A percentile compares a stretch with the other conserved stretches of the same genome.
Conservation (phyloP, 2,113 vertebrate genomes). For the Brachyistius frenatus region DNA sequence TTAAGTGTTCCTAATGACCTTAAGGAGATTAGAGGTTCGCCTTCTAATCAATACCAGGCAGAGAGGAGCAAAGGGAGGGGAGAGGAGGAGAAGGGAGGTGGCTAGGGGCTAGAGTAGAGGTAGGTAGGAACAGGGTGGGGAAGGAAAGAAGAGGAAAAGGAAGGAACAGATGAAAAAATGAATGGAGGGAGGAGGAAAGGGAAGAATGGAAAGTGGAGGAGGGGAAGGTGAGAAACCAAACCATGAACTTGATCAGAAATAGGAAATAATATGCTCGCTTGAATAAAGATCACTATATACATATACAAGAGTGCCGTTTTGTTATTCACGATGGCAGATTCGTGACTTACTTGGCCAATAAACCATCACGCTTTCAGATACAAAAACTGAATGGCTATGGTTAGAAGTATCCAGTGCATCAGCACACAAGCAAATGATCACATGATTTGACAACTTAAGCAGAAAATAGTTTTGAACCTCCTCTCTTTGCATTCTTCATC, state of each 20-base stretch:
- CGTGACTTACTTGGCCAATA: neutral
- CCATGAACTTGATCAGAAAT: slow-evolving; percentile 2
- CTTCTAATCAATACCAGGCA: slow-evolving; percentile 97
- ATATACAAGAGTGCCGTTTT: neutral
- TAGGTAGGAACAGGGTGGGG: slow-evolving; percentile 30
- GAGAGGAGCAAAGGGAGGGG: slow-evolving; percentile 84
- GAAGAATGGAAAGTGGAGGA: neutral
- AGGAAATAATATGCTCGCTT: neutral
- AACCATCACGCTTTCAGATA: neutral
- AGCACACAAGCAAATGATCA: slow-evolving; percentile 1
- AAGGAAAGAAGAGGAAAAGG: slow-evolving; percentile 24
- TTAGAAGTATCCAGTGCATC: neutral
- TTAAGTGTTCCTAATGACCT: slow-evolving; percentile 99
- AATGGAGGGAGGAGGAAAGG: neutral
- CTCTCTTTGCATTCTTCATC: neutral
- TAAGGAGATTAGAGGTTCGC: slow-evolving; percentile 97
- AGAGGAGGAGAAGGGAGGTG: slow-evolving; percentile 68
- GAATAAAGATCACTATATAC: no score
- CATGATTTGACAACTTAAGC: neutral
- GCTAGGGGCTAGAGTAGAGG: slow-evolving; percentile 73
- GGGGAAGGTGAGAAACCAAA: neutral
- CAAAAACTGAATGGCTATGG: neutral
- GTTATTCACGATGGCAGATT: neutral
- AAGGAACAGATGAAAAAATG: slow-evolving; percentile 3
- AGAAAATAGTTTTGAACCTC: neutral